Evolutionary conservation across 2,888 invertebrate species (phyloP).

Genomic region (Epirrhoe tristata): DNA sequence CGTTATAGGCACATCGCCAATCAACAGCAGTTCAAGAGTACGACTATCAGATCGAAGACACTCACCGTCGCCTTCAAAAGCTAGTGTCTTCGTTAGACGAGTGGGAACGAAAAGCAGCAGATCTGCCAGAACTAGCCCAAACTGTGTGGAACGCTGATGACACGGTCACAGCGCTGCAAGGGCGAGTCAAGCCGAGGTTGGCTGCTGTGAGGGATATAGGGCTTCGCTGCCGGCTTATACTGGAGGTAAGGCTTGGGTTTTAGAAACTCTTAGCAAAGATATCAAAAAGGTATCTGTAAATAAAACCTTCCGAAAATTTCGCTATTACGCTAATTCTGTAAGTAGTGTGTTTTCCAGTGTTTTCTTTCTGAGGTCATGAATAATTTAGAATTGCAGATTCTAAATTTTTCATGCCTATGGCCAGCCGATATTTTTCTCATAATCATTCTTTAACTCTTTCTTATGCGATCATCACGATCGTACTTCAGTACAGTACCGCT

Average conservation of each 20-base stretch:
- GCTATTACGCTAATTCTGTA: too few species aligned
- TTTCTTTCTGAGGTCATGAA: too few species aligned
- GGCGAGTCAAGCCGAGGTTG: constrained; percentile 70
- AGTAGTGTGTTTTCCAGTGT: too few species aligned
- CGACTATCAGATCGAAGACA: constrained; percentile 68
- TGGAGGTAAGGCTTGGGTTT: constrained; percentile 58
- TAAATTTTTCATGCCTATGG: too few species aligned
- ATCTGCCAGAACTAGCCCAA: constrained; percentile 75
- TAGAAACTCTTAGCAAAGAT: too few species aligned
- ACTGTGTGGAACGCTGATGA: constrained; percentile 79
- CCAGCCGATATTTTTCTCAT: too few species aligned
- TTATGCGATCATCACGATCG: too few species aligned
- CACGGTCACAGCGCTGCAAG: constrained; percentile 77
- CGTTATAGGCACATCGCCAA: constrained; percentile 70
- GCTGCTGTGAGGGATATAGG: constrained; percentile 61
- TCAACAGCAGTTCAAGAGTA: constrained; percentile 75
- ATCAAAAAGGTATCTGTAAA: too few species aligned
- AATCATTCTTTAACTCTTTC: too few species aligned
- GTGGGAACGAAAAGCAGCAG: constrained; percentile 74
- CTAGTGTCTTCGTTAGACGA: constrained; percentile 57
- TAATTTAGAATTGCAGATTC: too few species aligned
- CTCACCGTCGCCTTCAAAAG: constrained; percentile 56
- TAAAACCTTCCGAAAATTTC: too few species aligned
- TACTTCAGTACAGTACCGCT: too few species aligned
- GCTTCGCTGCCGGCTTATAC: constrained; percentile 64